Base-by-base conservation (phyloP, 2,797 vertebrate species). In the Ambastaia sidthimunki region DNA sequence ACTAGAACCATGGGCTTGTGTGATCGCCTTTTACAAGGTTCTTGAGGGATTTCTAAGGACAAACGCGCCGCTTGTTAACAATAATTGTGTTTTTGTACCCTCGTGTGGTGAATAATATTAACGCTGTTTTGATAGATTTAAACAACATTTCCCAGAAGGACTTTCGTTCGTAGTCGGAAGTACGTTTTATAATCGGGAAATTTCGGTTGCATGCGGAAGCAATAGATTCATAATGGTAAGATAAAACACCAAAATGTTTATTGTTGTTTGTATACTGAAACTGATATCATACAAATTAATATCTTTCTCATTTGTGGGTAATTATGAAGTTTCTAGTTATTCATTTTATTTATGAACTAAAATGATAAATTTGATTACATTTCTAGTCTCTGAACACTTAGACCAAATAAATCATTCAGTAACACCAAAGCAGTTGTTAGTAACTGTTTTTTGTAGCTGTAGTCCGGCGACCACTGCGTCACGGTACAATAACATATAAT, bases 171-270 rank as follows among this genome's bases (percentile, higher is more conserved):
- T 10, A 25, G n/a, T 48, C 69, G 85, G 81, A 86, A 83, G 55
- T 41, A 37, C 19, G 48, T 28, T 28, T 37, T 7, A 66, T 71
- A 23, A 4, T 2, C 62, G 25, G 48, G 48, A 72, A 73, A 7
- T 41, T 15, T 16, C 16, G 19, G 71, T 62, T 76, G 16, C 6
- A 59, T 21, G 6, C 47, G 60, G 65, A 60, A 80, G 81, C 63
- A 63, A 21, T 73, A 57, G 7, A 50, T 71, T 72, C 21, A 44
- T 47, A 37, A 87, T 87, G 86, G 86, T 87, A 54, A 83, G 82
- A 28, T 41, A 4, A 25, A 41, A 59, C 23, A 23, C 5, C 21
- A 15, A 12, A 37, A 3, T 62, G 16, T 2, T 21, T 60, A 28
- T 44, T 73, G 2, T 16, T 2, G 21, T 71, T 37, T n/a, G 4